Base-by-base conservation (phyloP, 37 sponge, comb jelly and placozoan genomes). In the Ianthella basta region DNA sequence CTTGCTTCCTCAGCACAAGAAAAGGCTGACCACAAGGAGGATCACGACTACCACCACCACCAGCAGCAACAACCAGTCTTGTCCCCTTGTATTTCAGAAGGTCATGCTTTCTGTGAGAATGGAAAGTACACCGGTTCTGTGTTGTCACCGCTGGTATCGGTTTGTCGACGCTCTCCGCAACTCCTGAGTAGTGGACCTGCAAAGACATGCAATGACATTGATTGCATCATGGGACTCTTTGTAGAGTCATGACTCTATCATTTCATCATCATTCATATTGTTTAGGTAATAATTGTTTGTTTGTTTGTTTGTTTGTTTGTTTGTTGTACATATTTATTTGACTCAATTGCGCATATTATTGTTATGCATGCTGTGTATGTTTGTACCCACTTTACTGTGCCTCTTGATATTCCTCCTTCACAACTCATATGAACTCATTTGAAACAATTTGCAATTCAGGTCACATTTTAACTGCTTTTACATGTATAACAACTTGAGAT, bases 171-270 rank as follows among this genome's bases (percentile, higher is more conserved):
- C 15, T 50, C 54, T 25, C 41, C n/a, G 0, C 44, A 75, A 10
- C 64, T 13, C 10, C 29, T 4, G 4, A 27, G 27, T 20, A 57
- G 24, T 10, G 29, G 64, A n/a, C 2, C 64, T 13, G 64, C 64
- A 13, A 30, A 69, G 34, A 15, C 29, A 30, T 6, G 1, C 25
- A 36, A 13, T 41, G 78, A 41, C 37, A 5, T 50, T 53, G 78
- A 36, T 75, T n/a, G 53, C 78, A 40, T 75, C 25, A 24, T 30
- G 6, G 78, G 78, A 39, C 78, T 75, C 54, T 50, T 75, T 75
- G 78, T 75, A 75, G 78, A 75, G 24, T 75, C 78, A 13, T 75
- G 78, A 75, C 50, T 44, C 50, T 44, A 8, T 44, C 50, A 44
- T 44, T 44, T 44, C 50, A 44, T 44, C 50, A 44, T 44, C 8